Percentiles rank a stretch among this genome's conserved stretches.
Conservation (phyloP, 2,888 invertebrate species). For the Protophormia terraenovae region DNA sequence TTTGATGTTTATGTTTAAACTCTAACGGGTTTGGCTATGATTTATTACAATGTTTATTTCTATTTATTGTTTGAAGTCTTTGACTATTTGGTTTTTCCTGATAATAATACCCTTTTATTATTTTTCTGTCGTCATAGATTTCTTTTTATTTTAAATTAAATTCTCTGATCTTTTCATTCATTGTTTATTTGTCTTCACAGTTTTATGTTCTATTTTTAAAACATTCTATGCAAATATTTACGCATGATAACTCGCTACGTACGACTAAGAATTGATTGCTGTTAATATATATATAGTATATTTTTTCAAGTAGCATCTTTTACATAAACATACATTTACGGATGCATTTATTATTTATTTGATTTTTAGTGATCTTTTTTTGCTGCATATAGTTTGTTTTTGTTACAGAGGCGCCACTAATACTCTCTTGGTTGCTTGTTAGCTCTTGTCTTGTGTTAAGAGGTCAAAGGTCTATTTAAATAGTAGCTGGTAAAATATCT, state of each 20-base stretch:
- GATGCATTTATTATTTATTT: not conserved
- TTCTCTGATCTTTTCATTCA: slow-evolving; percentile 20
- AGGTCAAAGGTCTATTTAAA: not conserved
- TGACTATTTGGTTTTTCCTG: not conserved
- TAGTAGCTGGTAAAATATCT: not conserved
- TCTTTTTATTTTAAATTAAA: not conserved
- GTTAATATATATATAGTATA: too few species aligned
- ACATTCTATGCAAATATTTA: slow-evolving; percentile 46
- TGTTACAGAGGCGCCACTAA: not conserved
- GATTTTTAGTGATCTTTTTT: not conserved
- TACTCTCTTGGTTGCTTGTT: not conserved
- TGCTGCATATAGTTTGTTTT: not conserved
- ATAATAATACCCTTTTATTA: slow-evolving; percentile 7
- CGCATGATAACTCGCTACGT: slow-evolving; percentile 28
- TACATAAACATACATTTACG: not conserved
- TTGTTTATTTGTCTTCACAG: slow-evolving; percentile 26
- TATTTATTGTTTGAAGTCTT: too few species aligned
- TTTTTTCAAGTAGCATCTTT: not conserved
- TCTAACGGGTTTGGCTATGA: not conserved
- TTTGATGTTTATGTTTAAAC: not conserved
- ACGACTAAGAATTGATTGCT: not conserved
- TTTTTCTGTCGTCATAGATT: slow-evolving; percentile 35
- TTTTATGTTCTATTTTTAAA: slow-evolving; percentile 53
- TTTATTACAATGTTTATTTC: not conserved
- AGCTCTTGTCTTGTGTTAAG: not conserved